phyloP scores from a whole-genome alignment of 2,113 vertebrate genomes.

The Tauraco erythrolophus region DNA sequence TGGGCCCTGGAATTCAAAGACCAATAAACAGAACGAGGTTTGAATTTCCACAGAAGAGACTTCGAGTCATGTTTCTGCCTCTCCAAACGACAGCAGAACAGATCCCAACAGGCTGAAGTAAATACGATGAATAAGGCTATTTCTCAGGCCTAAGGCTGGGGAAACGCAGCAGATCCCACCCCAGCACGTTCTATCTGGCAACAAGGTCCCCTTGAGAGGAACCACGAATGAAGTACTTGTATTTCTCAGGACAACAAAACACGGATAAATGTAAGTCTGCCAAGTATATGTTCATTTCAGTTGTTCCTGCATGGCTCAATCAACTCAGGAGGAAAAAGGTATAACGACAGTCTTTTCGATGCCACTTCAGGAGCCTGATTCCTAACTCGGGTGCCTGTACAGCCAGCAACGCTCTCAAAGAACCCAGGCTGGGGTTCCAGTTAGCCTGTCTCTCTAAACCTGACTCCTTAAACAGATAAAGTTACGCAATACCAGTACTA shows the following conservation, averaged over 20 bases:
- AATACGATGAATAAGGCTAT: background rate
- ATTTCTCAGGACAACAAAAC: background rate
- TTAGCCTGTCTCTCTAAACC: background rate
- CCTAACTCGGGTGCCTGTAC: background rate
- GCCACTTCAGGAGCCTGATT: background rate
- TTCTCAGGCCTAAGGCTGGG: background rate
- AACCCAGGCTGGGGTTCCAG: background rate
- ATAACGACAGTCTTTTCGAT: background rate
- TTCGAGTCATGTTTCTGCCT: background rate
- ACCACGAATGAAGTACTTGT: fast-evolving
- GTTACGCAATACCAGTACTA: background rate
- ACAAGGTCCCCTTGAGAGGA: background rate
- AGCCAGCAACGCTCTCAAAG: background rate
- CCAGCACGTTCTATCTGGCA: background rate
- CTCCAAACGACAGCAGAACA: background rate
- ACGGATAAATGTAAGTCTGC: background rate
- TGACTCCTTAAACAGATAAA: background rate
- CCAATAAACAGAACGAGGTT: background rate
- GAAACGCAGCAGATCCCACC: background rate
- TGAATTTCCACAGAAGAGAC: background rate
- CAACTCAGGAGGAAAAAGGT: background rate
- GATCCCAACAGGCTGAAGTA: background rate
- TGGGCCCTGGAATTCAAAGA: background rate
- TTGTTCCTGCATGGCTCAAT: background rate
- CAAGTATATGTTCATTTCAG: background rate